Percentiles rank a stretch among this genome's conserved stretches.
phyloP scores from a whole-genome alignment of 2,797 vertebrate genomes.

The Paedocypris micromegethes region DNA sequence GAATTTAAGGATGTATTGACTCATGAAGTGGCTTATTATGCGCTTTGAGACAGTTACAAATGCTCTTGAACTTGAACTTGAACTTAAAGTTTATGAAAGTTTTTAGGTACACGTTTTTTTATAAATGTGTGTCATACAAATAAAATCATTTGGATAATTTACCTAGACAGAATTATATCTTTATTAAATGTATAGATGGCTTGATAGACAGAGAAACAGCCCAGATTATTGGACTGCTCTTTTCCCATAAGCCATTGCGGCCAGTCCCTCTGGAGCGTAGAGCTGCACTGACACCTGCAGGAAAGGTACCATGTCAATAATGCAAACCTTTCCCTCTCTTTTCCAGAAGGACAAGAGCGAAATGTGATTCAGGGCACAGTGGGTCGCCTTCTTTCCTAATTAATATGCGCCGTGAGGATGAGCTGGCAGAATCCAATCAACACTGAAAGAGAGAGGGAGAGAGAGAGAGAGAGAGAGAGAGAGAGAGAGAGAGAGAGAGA shows the following conservation, averaged over 20 bases:
- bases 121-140: too few relatives aligned
- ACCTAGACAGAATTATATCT: too few relatives aligned
- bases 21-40: too few relatives aligned
- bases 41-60: too few relatives aligned
- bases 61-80: too few relatives aligned
- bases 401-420: conserved; percentile 53
- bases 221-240: background rate
- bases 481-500: conserved; percentile 19
- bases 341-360: conserved; percentile 33
- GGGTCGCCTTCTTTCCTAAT: conserved; percentile 46
- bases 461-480: conserved; percentile 21
- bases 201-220: too few relatives aligned
- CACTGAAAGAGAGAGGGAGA: conserved; percentile 33
- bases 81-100: too few relatives aligned
- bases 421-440: conserved; percentile 54
- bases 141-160: too few relatives aligned
- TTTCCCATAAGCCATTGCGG: conserved; percentile 62
- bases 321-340: background rate
- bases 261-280: conserved; percentile 51
- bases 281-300: conserved; percentile 76
- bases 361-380: conserved; percentile 45
- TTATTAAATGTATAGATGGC: too few relatives aligned
- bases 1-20: too few relatives aligned
- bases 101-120: too few relatives aligned
- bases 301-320: conserved; percentile 24